phyloP scores from a whole-genome alignment of 2,113 vertebrate genomes.

The Pagrus major region DNA sequence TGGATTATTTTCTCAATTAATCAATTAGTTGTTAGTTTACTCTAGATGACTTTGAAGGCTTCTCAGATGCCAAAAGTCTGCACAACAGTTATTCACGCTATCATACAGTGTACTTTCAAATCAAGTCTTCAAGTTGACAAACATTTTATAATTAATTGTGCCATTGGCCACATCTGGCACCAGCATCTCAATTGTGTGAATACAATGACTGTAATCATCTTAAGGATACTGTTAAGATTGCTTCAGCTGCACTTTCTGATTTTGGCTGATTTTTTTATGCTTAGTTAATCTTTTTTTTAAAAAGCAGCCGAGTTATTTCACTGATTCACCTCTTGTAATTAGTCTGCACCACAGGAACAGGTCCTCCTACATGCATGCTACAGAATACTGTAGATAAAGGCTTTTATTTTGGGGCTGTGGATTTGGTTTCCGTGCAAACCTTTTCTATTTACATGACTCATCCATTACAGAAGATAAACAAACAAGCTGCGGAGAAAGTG shows the following conservation, averaged over 20 bases:
- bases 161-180: too few species aligned
- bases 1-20: too few species aligned
- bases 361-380: neutral
- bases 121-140: neutral
- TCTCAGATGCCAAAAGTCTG: too few species aligned
- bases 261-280: neutral
- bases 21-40: too few species aligned
- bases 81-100: too few species aligned
- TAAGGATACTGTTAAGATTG: neutral
- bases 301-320: neutral
- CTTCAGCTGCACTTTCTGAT: neutral
- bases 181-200: too few species aligned
- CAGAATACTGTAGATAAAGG: neutral
- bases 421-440: neutral
- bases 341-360: neutral
- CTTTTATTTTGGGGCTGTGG: neutral
- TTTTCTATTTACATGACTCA: conserved; percentile 27
- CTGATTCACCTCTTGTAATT: neutral
- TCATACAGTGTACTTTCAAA: neutral
- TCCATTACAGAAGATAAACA: conserved; percentile 16
- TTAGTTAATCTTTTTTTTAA: neutral
- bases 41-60: too few species aligned
- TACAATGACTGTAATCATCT: too few species aligned
- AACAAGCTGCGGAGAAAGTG: neutral
- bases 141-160: too few species aligned